Conservation (phyloP, 2,888 invertebrate species). For the Vandiemenella viatica region DNA sequence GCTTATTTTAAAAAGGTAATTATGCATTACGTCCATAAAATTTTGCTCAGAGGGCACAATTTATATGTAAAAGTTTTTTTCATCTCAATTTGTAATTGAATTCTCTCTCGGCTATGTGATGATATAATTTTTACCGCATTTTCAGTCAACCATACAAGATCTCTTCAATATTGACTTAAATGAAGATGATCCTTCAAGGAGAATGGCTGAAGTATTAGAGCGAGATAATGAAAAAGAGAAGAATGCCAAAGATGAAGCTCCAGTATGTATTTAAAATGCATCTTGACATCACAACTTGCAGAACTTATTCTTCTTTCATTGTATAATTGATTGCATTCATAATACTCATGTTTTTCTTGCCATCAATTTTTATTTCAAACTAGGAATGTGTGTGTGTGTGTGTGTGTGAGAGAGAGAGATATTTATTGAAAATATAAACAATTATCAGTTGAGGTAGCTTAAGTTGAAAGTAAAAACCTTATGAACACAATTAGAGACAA, state of each 20-base stretch:
- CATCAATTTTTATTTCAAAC: too few species aligned
- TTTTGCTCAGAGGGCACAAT: too few species aligned
- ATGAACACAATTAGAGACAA: too few species aligned
- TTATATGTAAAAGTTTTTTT: background rate
- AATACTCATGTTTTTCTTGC: too few species aligned
- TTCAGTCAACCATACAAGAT: conserved; percentile 78
- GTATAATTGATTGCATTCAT: too few species aligned
- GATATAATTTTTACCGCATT: conserved; percentile 17
- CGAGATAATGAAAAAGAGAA: conserved; percentile 30
- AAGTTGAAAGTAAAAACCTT: too few species aligned
- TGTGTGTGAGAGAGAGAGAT: too few species aligned
- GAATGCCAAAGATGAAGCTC: conserved; percentile 22
- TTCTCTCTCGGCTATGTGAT: background rate
- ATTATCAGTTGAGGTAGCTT: too few species aligned
- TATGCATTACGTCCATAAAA: conserved; percentile 19
- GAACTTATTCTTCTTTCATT: too few species aligned
- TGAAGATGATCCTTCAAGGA: conserved; percentile 40
- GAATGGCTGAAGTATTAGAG: conserved; percentile 42
- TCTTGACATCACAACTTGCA: too few species aligned
- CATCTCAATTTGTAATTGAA: background rate
- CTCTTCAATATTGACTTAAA: conserved; percentile 64
- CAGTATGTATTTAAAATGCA: conserved; percentile 1
- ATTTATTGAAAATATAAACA: too few species aligned
- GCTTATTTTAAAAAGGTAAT: conserved; percentile 79
- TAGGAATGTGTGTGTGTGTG: too few species aligned